phyloP scores from a whole-genome alignment of 2,888 invertebrate species.

The Hemithea aestivaria region DNA sequence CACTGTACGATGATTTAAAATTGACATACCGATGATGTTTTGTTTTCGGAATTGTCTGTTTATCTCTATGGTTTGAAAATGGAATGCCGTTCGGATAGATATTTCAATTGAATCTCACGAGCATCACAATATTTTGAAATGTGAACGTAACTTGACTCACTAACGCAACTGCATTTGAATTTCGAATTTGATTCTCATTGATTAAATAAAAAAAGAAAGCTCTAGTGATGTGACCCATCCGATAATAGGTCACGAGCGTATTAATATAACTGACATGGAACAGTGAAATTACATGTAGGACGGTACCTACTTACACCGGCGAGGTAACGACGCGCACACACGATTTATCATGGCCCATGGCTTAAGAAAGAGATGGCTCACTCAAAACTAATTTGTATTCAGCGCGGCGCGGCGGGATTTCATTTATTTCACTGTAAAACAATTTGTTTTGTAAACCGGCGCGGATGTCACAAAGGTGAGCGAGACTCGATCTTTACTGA shows the following conservation, averaged over 20 bases:
- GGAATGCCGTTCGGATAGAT: background rate
- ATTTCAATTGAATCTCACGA: conserved; percentile 29
- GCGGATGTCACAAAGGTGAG: conserved; percentile 58
- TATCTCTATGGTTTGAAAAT: no score
- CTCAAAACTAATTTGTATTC: conserved; percentile 72
- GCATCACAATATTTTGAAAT: conserved; percentile 68
- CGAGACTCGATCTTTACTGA: no score
- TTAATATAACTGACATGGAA: conserved; percentile 72
- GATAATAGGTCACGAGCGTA: conserved; percentile 71
- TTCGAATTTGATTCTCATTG: conserved; percentile 60
- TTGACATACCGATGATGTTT: no score
- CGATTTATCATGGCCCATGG: conserved; percentile 67
- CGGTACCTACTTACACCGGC: conserved; percentile 44
- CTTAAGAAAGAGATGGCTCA: conserved; percentile 64
- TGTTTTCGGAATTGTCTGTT: no score
- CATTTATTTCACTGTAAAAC: conserved; percentile 67
- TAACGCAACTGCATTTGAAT: conserved; percentile 48
- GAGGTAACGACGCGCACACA: conserved; percentile 68
- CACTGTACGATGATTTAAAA: background rate
- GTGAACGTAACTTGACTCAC: conserved; percentile 51
- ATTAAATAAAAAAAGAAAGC: conserved; percentile 60
- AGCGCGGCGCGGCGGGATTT: conserved; percentile 47
- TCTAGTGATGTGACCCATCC: conserved; percentile 60
- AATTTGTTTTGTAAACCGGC: conserved; percentile 63
- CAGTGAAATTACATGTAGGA: conserved; percentile 68